Percentiles rank a stretch among this genome's conserved stretches.
Evolutionary conservation across 2,888 invertebrate genomes (phyloP).

Genomic region (Lasioglossum calceatum): DNA sequence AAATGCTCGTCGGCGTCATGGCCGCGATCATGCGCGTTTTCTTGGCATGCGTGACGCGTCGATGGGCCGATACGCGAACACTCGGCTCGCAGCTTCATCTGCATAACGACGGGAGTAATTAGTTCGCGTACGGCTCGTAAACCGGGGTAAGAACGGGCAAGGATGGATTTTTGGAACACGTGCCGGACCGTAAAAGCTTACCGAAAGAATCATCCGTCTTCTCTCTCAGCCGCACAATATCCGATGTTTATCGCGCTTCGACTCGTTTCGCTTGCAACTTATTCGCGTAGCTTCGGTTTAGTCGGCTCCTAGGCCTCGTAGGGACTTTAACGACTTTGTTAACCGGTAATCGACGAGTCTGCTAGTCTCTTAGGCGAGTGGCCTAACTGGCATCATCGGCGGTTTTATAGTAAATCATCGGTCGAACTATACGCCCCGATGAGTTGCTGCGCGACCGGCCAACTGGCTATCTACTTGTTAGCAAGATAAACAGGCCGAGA

Average conservation of each 20-base stretch:
- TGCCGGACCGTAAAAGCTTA: background rate
- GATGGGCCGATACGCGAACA: slow-evolving; percentile 14
- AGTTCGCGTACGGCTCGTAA: background rate
- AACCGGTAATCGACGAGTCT: slow-evolving; percentile 14
- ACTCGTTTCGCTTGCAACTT: slow-evolving; percentile 13
- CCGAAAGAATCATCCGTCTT: background rate
- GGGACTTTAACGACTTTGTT: slow-evolving; percentile 7
- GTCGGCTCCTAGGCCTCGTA: background rate
- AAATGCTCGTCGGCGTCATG: background rate
- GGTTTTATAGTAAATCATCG: slow-evolving; percentile 19
- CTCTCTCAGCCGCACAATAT: background rate
- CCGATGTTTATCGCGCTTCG: background rate
- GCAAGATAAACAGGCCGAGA: slow-evolving; percentile 12
- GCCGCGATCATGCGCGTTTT: background rate
- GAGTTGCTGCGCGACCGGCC: background rate
- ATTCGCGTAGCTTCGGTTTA: background rate
- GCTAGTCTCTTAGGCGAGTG: slow-evolving; percentile 7
- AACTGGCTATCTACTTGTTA: slow-evolving; percentile 6
- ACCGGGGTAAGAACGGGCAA: background rate
- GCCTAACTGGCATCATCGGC: background rate
- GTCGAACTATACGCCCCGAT: background rate
- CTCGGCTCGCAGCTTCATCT: background rate
- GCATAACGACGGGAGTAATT: slow-evolving; percentile 11
- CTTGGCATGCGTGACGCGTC: background rate
- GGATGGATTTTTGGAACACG: slow-evolving; percentile 16